phyloP scores from a whole-genome alignment of 2,888 invertebrate species.

The Suillia variegata region DNA sequence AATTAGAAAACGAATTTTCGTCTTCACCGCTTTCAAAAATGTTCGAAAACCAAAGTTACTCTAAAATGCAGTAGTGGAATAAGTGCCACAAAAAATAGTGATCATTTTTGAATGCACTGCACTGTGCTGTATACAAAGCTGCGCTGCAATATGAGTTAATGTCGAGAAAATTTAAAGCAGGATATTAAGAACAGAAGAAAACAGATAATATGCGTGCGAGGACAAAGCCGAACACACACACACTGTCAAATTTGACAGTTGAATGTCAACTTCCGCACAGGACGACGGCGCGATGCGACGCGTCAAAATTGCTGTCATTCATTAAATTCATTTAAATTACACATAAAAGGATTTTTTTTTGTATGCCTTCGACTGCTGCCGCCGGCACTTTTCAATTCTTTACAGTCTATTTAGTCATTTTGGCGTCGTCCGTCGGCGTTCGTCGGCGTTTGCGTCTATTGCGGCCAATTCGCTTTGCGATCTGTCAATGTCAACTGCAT shows the following conservation, averaged over 20 bases:
- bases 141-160: no score
- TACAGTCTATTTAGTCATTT: constrained; percentile 54
- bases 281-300: background rate
- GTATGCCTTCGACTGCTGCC: background rate
- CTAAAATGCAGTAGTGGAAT: no score
- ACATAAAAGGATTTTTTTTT: background rate
- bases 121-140: no score
- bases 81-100: no score
- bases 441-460: constrained; percentile 17
- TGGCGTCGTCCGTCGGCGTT: no score
- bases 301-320: background rate
- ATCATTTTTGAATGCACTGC: no score
- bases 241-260: constrained; percentile 12
- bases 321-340: constrained; percentile 5
- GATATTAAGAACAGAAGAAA: no score
- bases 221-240: background rate
- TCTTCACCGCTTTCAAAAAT: no score
- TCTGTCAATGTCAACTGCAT: constrained; percentile 61
- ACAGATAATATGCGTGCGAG: no score
- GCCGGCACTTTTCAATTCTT: constrained; percentile 52
- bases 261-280: background rate
- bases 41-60: no score
- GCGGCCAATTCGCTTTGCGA: constrained; percentile 45
- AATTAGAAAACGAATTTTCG: no score
- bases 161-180: no score